Conservation (phyloP, 2,113 vertebrate genomes). For the Psephotus haematonotus region DNA sequence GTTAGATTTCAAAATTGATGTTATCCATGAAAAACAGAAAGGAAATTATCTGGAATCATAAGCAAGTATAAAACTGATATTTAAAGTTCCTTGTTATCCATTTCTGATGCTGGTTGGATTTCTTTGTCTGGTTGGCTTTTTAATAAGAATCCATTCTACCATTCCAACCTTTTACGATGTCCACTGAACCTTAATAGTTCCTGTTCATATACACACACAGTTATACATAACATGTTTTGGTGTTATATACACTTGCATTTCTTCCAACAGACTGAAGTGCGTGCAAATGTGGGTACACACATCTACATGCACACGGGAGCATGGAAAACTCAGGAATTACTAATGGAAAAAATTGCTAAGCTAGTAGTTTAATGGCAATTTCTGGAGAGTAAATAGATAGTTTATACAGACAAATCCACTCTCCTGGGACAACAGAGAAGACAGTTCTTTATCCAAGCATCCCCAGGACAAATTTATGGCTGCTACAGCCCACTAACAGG, state of each 20-base stretch:
- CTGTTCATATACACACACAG: neutral
- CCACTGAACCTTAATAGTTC: neutral
- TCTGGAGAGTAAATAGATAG: neutral
- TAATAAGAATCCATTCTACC: neutral
- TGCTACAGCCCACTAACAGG: neutral
- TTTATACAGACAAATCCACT: neutral
- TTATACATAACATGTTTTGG: neutral
- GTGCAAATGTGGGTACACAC: no score
- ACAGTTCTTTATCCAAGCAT: neutral
- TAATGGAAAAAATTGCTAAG: neutral
- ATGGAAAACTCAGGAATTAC: neutral
- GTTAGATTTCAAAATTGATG: neutral
- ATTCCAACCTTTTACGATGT: neutral
- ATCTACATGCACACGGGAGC: accelerated
- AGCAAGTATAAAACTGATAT: neutral
- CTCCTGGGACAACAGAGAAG: neutral
- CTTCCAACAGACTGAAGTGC: neutral
- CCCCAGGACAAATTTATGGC: neutral
- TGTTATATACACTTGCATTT: neutral
- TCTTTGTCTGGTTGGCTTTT: neutral
- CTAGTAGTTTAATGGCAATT: neutral
- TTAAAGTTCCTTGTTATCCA: neutral
- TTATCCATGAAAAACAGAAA: neutral
- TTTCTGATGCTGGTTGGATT: neutral
- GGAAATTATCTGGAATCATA: neutral